These are phyloP conservation scores for Theodoxus fluviatilis DNA, from an alignment of 2,888 invertebrate species.

Conservation along the genomic window DNA sequence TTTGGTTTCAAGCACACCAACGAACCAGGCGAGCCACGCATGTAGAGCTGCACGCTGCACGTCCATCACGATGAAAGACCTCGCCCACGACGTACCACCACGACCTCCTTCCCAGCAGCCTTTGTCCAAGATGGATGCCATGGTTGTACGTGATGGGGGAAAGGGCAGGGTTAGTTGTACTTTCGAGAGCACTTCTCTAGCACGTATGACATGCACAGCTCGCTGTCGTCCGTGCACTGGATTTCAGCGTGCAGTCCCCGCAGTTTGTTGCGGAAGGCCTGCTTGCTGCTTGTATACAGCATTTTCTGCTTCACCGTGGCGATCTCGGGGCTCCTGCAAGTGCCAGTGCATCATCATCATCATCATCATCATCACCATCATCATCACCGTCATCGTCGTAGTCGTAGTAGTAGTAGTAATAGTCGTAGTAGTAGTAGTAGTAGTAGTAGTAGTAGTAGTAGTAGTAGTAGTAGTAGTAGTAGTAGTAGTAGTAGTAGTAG, in stretches of 20 bases:
- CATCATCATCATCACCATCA: not conserved
- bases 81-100: no score
- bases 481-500: not conserved
- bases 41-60: no score
- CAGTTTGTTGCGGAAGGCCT: not conserved
- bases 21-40: no score
- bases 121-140: no score
- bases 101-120: no score
- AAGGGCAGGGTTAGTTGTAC: no score
- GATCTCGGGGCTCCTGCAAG: conserved; percentile 63
- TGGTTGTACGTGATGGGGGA: no score
- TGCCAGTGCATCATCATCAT: not conserved
- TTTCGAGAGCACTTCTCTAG: conserved; percentile 49
- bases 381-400: not conserved
- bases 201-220: conserved; percentile 66
- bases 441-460: not conserved
- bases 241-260: conserved; percentile 93
- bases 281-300: conserved; percentile 86
- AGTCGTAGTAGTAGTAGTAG: not conserved
- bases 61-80: no score
- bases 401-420: not conserved
- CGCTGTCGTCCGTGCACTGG: conserved; percentile 91
- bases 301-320: conserved; percentile 87
- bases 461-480: conserved; percentile 1
- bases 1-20: no score